Base-by-base conservation (phyloP, 1,140 invertebrate genomes). In the Drosophila insularis region DNA sequence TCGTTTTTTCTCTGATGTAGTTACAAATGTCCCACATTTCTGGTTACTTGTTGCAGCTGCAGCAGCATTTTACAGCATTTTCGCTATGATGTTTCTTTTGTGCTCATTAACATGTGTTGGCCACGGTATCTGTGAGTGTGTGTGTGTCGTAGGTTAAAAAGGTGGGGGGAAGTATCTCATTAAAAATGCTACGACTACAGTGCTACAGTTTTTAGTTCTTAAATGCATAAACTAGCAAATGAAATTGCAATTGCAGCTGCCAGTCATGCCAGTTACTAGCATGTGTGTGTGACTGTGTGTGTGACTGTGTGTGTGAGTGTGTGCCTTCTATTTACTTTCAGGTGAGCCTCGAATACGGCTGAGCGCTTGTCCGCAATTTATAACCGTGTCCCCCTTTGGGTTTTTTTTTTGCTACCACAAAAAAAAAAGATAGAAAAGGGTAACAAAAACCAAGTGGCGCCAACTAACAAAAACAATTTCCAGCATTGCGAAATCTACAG, bases 401-500 rank as follows among this genome's bases (percentile, higher is more conserved):
- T 27, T 27, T 27, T 11, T 46, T 46, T 46, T 46, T 17, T 19
- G 2, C 2, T 17, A 7, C 4, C 43, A 60, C n/a, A 72, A 53
- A 54, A 58, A 59, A 46, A 53, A 31, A 23, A 23, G 37, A 61
- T 27, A 61, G 23, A 61, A 31, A 37, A 19, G 14, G 21, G 17
- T 56, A 70, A 72, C 68, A 43, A 43, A 46, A 79, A 78, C 80
- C 69, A 87, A 80, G 74, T 81, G 82, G 76, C 63, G 79, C 80
- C 82, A 81, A 78, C 82, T 86, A 74, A 81, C 81, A 78, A 78
- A 81, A 77, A 80, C 72, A 80, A 80, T 84, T 78, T 78, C 70
- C 76, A 64, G 31, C 39, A 23, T 23, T 31, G 23, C 39, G 19
- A 50, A 46, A 46, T 46, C 43, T 46, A 46, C 43, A 46, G 14